Evolutionary conservation across 1,140 invertebrate species (phyloP), one percentile per base, ranked within the genome.

Genomic region (Eumaeus atala): DNA sequence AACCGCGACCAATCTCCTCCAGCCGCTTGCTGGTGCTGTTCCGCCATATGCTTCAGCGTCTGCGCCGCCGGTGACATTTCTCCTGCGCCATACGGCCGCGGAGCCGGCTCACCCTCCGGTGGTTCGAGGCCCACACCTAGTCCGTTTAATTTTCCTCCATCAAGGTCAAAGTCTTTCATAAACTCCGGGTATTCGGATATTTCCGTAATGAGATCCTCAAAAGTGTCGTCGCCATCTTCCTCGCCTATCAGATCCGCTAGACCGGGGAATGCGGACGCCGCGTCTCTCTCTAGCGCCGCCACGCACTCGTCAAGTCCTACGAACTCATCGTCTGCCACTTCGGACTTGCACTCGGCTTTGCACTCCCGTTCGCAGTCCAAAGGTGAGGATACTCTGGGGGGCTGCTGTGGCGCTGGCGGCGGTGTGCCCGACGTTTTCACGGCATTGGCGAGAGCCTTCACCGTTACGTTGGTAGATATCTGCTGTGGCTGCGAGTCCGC

Each of bases 1-100:
- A 92, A 91, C 10, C 92, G 91, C 62, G 73, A 72, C 78, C 75
- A 76, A 61, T 83, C 80, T 3, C 72, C 82, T 21, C 74, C 78
- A 18, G 74, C 70, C 37, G 77, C 96, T 82, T 96, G 95, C 83
- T 97, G 96, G 77, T 98, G 96, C 74, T 98, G 96, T 73, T 97
- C 96, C 4, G 96, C 96, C 96, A 97, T 97, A 69, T 97, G 96
- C 78, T 97, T 97, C 9, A 98, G 88, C 0, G 96, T 97, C 86
- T 97, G 95, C 3, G 96, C 96, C 0, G 96, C 96, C 7, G 95
- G 94, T 53, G 94, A 95, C 74, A 94, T 89, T 70, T 95, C 93
- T 0, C 84, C 84, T 12, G 74, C 81, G 10, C 73, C 79, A 49
- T 87, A 81, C 9, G 81, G 77, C 17, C 87, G 72, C 40, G 77